A percentile compares a stretch with the other conserved stretches of the same genome.
These are phyloP conservation scores for Musca domestica DNA, from an alignment of 1,140 invertebrate genomes.

Conservation along the genomic window DNA sequence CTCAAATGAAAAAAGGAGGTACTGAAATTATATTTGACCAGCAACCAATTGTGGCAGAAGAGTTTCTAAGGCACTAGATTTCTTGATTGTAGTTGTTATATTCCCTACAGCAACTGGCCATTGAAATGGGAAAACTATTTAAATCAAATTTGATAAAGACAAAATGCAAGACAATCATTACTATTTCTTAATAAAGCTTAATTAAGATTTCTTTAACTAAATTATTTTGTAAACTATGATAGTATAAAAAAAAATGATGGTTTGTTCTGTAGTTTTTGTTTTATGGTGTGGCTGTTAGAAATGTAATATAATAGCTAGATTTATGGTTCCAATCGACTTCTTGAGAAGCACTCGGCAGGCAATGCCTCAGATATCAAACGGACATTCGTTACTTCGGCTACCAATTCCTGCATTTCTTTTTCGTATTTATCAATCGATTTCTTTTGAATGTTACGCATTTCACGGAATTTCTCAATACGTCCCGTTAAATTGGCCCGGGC, in stretches of 20 bases:
- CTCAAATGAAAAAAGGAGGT: not conserved
- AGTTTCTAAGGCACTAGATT: slow-evolving; percentile 4
- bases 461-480: slow-evolving; percentile 68
- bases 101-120: not conserved
- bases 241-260: slow-evolving; percentile 45
- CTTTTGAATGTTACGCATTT: slow-evolving; percentile 71
- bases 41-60: too few species aligned
- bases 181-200: slow-evolving; percentile 22
- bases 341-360: slow-evolving; percentile 80
- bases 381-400: slow-evolving; percentile 82
- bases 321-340: slow-evolving; percentile 62
- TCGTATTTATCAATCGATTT: slow-evolving; percentile 80
- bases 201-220: slow-evolving; percentile 13
- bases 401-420: slow-evolving; percentile 71
- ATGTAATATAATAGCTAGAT: not conserved
- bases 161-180: not conserved
- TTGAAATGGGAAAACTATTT: not conserved
- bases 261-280: slow-evolving; percentile 49
- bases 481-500: slow-evolving; percentile 72
- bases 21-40: not conserved
- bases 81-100: not conserved
- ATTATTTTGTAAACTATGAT: slow-evolving; percentile 8
- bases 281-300: not conserved
- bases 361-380: slow-evolving; percentile 78
- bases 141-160: not conserved